These are phyloP conservation scores for Drosophila kikkawai DNA, from an alignment of 1,140 invertebrate genomes.

Conservation along the genomic window DNA sequence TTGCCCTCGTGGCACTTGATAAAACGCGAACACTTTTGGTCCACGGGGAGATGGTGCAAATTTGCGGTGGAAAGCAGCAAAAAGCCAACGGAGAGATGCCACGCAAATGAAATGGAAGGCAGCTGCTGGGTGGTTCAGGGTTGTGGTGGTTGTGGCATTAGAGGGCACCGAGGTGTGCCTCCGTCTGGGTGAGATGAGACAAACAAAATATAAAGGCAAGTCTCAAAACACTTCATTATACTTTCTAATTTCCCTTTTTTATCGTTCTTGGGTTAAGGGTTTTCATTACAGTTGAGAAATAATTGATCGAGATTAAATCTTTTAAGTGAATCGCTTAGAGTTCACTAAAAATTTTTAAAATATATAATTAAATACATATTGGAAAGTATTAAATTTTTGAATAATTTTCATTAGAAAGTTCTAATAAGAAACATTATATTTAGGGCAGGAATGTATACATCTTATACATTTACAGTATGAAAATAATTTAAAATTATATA, in stretches of 20 bases:
- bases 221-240: conserved; percentile 68
- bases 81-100: conserved; percentile 40
- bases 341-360: neutral
- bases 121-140: neutral
- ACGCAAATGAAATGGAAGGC: conserved; percentile 29
- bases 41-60: conserved; percentile 33
- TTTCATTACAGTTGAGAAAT: conserved; percentile 1
- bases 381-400: neutral
- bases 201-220: conserved; percentile 44
- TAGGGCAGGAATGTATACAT: no score
- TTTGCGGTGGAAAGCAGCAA: conserved; percentile 34
- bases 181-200: conserved; percentile 17
- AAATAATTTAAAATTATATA: no score
- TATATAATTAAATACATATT: neutral
- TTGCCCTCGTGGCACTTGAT: conserved; percentile 61
- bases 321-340: no score
- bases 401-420: neutral
- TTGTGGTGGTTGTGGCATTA: neutral
- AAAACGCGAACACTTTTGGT: conserved; percentile 61
- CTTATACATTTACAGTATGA: no score
- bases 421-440: no score
- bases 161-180: neutral
- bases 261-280: conserved; percentile 4
- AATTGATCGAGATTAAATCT: neutral
- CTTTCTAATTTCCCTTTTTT: conserved; percentile 62